These are phyloP conservation scores for Ips nitidus DNA, from an alignment of 1,140 invertebrate species.

Conservation along the genomic window DNA sequence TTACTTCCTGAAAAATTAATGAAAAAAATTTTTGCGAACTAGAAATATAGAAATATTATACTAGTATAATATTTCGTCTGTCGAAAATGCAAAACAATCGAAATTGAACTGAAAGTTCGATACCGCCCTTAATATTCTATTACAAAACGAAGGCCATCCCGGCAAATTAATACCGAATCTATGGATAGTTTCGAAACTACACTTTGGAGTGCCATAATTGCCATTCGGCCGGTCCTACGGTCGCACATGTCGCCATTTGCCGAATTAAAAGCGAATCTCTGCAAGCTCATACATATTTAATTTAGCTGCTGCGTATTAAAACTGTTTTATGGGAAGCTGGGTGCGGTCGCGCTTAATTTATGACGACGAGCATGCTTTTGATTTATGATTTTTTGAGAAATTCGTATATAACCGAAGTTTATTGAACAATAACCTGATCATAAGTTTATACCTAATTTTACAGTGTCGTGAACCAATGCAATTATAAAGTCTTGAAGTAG, in stretches of 20 bases:
- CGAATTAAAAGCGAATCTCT: conserved; percentile 26
- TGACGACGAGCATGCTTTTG: neutral
- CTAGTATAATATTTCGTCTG: no score
- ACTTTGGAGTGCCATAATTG: conserved; percentile 24
- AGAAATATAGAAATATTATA: neutral
- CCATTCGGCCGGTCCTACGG: conserved; percentile 16
- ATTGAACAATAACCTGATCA: no score
- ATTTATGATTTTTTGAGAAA: no score
- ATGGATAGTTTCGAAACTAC: conserved; percentile 23
- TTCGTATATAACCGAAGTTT: no score
- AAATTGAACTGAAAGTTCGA: neutral
- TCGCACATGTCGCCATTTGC: conserved; percentile 24
- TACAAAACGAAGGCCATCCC: neutral
- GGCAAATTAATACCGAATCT: conserved; percentile 22
- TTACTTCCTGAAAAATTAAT: neutral
- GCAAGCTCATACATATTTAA: conserved; percentile 29
- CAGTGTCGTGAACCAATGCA: no score
- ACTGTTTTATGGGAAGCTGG: conserved; percentile 18
- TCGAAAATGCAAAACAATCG: neutral
- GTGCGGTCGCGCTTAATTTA: conserved; percentile 9
- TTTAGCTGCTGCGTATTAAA: conserved; percentile 22
- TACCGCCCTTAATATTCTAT: conserved; percentile 7
- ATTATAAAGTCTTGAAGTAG: no score
- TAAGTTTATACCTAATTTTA: no score
- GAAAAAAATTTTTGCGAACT: neutral